These are phyloP conservation scores for Epinephelus moara DNA, from an alignment of 2,113 vertebrate species.

Conservation along the genomic window DNA sequence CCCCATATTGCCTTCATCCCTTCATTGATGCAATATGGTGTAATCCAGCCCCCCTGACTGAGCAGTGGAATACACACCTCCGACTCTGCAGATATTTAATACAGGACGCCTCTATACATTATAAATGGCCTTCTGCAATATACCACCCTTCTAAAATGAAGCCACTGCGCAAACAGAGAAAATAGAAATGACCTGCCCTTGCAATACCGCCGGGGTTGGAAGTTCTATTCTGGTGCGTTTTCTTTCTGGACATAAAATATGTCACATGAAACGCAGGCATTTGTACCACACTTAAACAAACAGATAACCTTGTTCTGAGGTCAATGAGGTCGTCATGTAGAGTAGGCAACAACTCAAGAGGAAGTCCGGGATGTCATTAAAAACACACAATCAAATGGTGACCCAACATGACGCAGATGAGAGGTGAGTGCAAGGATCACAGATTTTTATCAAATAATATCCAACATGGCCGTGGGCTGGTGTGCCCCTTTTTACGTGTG, in stretches of 20 bases:
- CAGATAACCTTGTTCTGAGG: conserved; percentile 13
- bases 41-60: conserved; percentile 59
- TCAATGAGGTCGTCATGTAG: not conserved
- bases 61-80: conserved; percentile 58
- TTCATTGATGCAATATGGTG: conserved; percentile 71
- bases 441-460: conserved; percentile 36
- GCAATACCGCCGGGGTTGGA: conserved; percentile 27
- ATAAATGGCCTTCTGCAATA: conserved; percentile 70
- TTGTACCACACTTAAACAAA: not conserved
- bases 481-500: conserved; percentile 25
- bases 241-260: conserved; percentile 8
- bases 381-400: conserved; percentile 12
- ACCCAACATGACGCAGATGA: conserved; percentile 8
- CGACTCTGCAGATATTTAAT: conserved; percentile 80
- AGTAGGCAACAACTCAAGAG: not conserved
- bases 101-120: conserved; percentile 75
- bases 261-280: conserved; percentile 1
- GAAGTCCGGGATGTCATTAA: not conserved
- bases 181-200: conserved; percentile 68
- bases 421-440: conserved; percentile 34
- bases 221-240: conserved; percentile 32
- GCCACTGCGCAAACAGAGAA: conserved; percentile 54
- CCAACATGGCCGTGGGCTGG: conserved; percentile 54
- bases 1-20: conserved; percentile 32
- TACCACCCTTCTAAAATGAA: conserved; percentile 53